These are phyloP conservation scores for Hylaeus anthracinus DNA, from an alignment of 1,140 invertebrate species.

Conservation along the genomic window DNA sequence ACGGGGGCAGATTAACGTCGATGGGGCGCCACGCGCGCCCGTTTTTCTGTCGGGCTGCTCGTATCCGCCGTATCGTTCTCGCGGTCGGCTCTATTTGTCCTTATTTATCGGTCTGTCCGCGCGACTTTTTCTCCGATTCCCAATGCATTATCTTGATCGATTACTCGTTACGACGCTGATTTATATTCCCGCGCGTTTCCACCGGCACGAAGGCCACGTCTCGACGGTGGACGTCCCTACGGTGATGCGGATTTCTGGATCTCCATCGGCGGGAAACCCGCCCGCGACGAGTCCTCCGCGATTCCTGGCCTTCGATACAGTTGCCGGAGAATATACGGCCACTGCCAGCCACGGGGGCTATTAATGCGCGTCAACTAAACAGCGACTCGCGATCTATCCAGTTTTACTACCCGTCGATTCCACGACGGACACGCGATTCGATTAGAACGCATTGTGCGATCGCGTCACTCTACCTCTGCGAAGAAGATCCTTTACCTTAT, in stretches of 20 bases:
- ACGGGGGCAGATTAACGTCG: slow-evolving; percentile 46
- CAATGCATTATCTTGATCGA: slow-evolving; percentile 66
- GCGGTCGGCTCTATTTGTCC: slow-evolving; percentile 51
- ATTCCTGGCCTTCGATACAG: slow-evolving; percentile 6
- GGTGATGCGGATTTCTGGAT: slow-evolving; percentile 20
- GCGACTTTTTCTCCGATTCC: slow-evolving; percentile 58
- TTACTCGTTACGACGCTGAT: slow-evolving; percentile 66
- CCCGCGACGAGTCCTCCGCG: slow-evolving; percentile 2
- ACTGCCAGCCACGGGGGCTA: background rate
- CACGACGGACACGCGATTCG: background rate
- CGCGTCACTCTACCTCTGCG: too few species aligned
- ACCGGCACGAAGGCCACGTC: background rate
- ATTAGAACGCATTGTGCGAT: background rate
- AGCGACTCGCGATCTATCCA: background rate
- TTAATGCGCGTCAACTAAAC: slow-evolving; percentile 9
- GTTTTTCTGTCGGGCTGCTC: slow-evolving; percentile 49
- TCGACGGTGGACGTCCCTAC: background rate
- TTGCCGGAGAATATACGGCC: slow-evolving; percentile 19
- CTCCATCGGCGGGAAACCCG: slow-evolving; percentile 3
- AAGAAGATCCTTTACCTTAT: too few species aligned
- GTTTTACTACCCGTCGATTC: background rate
- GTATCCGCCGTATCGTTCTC: slow-evolving; percentile 39
- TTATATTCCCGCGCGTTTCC: slow-evolving; percentile 58
- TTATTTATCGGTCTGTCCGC: slow-evolving; percentile 59
- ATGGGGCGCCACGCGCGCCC: slow-evolving; percentile 44